A percentile compares a stretch with the other conserved stretches of the same genome.
These are phyloP conservation scores for Misgurnus anguillicaudatus DNA, from an alignment of 2,113 vertebrate genomes.

Conservation along the genomic window DNA sequence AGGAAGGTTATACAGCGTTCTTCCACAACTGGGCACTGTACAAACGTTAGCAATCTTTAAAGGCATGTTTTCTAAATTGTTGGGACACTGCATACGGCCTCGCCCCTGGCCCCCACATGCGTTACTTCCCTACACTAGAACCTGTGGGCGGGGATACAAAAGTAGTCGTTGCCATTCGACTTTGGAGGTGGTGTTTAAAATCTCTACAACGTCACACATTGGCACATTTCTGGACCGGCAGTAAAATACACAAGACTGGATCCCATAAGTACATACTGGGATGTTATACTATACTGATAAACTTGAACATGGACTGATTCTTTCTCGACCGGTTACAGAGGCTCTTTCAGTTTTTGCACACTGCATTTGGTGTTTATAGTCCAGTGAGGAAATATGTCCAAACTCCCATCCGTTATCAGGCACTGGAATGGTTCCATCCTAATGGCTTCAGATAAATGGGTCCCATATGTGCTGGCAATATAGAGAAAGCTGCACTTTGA, in stretches of 20 bases:
- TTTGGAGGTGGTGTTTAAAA: too few species aligned
- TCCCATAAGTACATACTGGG: background rate
- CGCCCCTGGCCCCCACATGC: too few species aligned
- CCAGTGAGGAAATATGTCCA: conserved; percentile 35
- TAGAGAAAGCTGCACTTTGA: conserved; percentile 48
- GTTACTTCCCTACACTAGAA: too few species aligned
- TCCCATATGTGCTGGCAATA: conserved; percentile 31
- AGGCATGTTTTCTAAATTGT: too few species aligned
- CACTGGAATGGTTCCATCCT: conserved; percentile 41
- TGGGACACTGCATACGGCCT: too few species aligned
- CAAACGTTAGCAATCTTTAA: too few species aligned
- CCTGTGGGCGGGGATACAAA: too few species aligned
- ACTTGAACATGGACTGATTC: background rate
- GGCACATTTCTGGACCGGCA: too few species aligned
- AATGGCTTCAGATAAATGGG: conserved; percentile 49
- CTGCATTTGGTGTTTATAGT: conserved; percentile 43
- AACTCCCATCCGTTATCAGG: conserved; percentile 48
- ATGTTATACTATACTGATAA: background rate
- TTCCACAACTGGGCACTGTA: too few species aligned
- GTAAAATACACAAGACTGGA: background rate
- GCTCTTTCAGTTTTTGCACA: conserved; percentile 28
- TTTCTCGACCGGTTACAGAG: background rate
- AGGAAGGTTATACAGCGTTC: too few species aligned
- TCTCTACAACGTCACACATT: too few species aligned
- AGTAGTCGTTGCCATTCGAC: too few species aligned